Percentiles rank a stretch among this genome's conserved stretches.
Conservation (phyloP, 1,140 invertebrate genomes). For the Brachionus rotundiformis region DNA sequence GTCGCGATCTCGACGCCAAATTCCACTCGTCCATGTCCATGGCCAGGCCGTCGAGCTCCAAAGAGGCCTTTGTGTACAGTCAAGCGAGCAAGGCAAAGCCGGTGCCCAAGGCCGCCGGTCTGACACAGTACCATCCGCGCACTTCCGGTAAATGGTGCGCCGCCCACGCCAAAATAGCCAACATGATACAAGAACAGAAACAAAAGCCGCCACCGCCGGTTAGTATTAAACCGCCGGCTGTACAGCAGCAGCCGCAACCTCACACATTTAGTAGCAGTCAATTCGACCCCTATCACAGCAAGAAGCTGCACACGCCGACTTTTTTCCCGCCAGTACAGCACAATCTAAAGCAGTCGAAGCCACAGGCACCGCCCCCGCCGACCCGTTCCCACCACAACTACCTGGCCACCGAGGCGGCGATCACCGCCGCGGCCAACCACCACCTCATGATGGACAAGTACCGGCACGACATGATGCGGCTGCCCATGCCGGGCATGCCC, state of each 20-base stretch:
- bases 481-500: neutral
- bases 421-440: conserved; percentile 35
- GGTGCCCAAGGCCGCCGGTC: neutral
- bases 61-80: neutral
- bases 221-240: neutral
- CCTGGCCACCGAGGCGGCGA: conserved; percentile 20
- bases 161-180: conserved; percentile 27
- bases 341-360: neutral
- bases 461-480: conserved; percentile 9
- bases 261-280: too few species aligned
- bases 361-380: neutral
- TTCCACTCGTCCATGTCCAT: neutral
- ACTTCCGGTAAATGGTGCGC: conserved; percentile 49
- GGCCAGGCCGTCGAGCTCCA: too few species aligned
- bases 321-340: conserved; percentile 25
- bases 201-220: neutral
- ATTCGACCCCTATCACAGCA: neutral
- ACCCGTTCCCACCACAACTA: conserved; percentile 3
- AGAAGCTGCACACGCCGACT: conserved; percentile 4
- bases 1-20: neutral
- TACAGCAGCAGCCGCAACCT: neutral
- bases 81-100: neutral
- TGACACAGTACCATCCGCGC: neutral
- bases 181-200: conserved; percentile 30
- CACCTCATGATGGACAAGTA: conserved; percentile 38